Base-by-base conservation (phyloP, 2,888 invertebrate species). In the Leptinotarsa juncta region DNA sequence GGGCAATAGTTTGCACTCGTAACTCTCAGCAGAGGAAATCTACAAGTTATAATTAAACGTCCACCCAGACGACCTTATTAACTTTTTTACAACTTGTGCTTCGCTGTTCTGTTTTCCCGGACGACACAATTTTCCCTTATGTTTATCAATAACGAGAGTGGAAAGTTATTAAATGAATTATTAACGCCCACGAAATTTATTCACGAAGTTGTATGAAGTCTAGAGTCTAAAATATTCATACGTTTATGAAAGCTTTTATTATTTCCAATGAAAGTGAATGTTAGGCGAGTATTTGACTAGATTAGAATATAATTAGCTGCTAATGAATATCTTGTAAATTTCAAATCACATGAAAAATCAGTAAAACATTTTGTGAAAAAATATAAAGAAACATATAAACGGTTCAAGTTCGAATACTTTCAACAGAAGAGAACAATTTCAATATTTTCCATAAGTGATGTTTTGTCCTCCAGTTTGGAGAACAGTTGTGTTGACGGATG, bases 41-140 rank as follows among this genome's bases (percentile, higher is more conserved):
- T 32, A 26, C 67, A 20, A 67, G 32, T 53, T 67, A 67, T 67
- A 67, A 51, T 67, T 16, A 26, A 53, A 67, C 50, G 16, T 20
- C 51, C 20, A 67, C 15, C n/a, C 4, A 23, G 12, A 23, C 53
- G 26, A 53, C 53, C 15, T 53, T 16, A 55, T 53, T 67, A 53
- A 23, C 51, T 53, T 67, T 67, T 51, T 50, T 18, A 15, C 67
- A 67, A 49, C 7, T 18, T 50, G 20, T 67, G 42, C 50, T 42
- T 12, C 20, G 18, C 50, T 67, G 18, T 50, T 23, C 50, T 67
- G 15, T 67, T 67, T 42, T 50, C 67, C 67, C 50, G n/a, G 23
- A 49, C 50, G 67, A 67, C 50, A 16, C 48, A 67, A 67, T 67
- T 49, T 67, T 53, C 20, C 23, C 67, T 67, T 48, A 26, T 53